Conservation (phyloP, 2,888 invertebrate species). For the Nymphalis polychloros region DNA sequence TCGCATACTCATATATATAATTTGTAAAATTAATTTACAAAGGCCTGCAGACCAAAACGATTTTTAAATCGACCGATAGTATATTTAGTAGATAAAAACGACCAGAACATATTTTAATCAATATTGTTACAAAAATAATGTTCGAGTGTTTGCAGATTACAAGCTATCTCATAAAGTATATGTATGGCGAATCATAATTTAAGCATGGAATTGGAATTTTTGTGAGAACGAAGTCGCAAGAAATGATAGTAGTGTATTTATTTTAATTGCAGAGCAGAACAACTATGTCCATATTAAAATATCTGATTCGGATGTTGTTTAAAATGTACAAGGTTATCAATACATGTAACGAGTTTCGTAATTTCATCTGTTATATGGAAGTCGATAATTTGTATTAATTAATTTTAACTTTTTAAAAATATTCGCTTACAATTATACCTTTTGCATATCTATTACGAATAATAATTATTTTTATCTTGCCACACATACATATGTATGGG, state of each 20-base stretch:
- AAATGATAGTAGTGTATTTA: background rate
- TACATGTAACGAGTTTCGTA: background rate
- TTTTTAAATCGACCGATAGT: background rate
- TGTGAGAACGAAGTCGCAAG: background rate
- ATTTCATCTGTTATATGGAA: constrained; percentile 5
- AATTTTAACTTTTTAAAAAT: background rate
- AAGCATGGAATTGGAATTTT: too few relatives aligned
- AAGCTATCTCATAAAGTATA: too few relatives aligned
- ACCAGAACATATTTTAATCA: background rate
- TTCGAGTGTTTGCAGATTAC: too few relatives aligned
- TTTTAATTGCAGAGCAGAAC: background rate
- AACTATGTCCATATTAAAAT: constrained; percentile 3
- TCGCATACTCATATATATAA: too few relatives aligned
- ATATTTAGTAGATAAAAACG: background rate
- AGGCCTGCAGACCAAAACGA: background rate
- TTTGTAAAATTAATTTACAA: background rate
- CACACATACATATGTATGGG: too few relatives aligned
- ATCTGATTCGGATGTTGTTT: background rate
- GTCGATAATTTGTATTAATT: constrained; percentile 1
- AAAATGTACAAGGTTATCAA: background rate
- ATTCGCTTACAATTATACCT: background rate
- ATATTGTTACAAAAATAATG: background rate
- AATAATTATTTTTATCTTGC: background rate
- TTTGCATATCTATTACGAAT: background rate
- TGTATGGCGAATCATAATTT: too few relatives aligned